Conservation (phyloP, 2,797 vertebrate genomes). For the Rhyacichthys aspro region DNA sequence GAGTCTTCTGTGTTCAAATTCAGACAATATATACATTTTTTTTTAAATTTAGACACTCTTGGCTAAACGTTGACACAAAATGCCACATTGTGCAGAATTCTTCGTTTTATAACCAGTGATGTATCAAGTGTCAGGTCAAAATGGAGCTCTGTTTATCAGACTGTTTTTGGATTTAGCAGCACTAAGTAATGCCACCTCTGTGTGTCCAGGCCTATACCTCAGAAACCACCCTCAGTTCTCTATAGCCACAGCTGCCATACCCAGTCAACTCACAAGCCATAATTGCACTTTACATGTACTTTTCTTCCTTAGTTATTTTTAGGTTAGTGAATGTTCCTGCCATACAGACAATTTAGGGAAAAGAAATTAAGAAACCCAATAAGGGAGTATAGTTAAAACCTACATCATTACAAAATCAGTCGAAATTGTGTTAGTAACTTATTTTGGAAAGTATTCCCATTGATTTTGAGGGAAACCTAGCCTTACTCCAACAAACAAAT, state of each 20-base stretch:
- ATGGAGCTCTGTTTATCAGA: conserved; percentile 54
- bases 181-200: conserved; percentile 44
- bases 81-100: neutral
- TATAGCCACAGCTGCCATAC: conserved; percentile 62
- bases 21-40: conserved; percentile 21
- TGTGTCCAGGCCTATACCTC: conserved; percentile 64
- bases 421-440: conserved; percentile 62
- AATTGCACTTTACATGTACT: conserved; percentile 77
- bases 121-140: conserved; percentile 18
- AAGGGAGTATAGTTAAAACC: conserved; percentile 74
- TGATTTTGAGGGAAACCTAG: conserved; percentile 73
- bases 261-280: conserved; percentile 74
- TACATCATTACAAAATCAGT: conserved; percentile 76
- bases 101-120: conserved; percentile 9
- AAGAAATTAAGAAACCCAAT: conserved; percentile 82
- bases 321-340: conserved; percentile 72
- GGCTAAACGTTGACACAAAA: conserved; percentile 9
- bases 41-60: conserved; percentile 20
- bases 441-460: conserved; percentile 68
- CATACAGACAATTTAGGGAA: conserved; percentile 50
- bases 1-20: conserved; percentile 1
- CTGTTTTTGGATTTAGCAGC: conserved; percentile 56
- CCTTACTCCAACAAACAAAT: conserved; percentile 63
- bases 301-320: conserved; percentile 76
- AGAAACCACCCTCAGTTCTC: conserved; percentile 75